A percentile compares a stretch with the other conserved stretches of the same genome.
Conservation (phyloP, 2,113 vertebrate species). For the Corythaeola cristata region DNA sequence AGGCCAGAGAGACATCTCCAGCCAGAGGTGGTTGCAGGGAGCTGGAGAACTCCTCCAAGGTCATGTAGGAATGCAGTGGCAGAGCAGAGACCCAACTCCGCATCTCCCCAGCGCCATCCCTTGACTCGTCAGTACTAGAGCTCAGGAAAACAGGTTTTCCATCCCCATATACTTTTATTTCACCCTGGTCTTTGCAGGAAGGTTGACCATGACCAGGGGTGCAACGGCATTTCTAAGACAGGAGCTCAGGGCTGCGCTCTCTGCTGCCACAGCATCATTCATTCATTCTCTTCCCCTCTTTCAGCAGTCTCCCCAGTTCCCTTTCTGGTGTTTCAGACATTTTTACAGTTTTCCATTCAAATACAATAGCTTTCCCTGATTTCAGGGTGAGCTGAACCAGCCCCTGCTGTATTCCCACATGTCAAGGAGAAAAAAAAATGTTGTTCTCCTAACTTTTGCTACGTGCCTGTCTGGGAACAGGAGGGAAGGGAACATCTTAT, state of each 20-base stretch:
- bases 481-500: constrained; percentile 36
- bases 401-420: neutral
- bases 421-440: neutral
- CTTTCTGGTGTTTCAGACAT: neutral
- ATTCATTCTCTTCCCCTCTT: neutral
- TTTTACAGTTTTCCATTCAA: neutral
- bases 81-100: neutral
- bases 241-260: fast-evolving
- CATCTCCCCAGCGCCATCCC: neutral
- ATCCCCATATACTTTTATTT: neutral
- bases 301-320: neutral
- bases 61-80: fast-evolving
- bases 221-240: neutral
- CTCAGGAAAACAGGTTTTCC: neutral
- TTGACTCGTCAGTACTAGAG: neutral
- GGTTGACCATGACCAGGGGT: fast-evolving
- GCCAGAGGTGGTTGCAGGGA: neutral
- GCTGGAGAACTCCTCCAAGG: neutral
- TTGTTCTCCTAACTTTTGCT: neutral
- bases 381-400: neutral
- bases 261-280: neutral
- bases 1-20: neutral
- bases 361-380: neutral
- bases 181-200: neutral
- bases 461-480: constrained; percentile 11